Conservation (phyloP, 1,140 invertebrate genomes). For the Macrocentrus cingulum region DNA sequence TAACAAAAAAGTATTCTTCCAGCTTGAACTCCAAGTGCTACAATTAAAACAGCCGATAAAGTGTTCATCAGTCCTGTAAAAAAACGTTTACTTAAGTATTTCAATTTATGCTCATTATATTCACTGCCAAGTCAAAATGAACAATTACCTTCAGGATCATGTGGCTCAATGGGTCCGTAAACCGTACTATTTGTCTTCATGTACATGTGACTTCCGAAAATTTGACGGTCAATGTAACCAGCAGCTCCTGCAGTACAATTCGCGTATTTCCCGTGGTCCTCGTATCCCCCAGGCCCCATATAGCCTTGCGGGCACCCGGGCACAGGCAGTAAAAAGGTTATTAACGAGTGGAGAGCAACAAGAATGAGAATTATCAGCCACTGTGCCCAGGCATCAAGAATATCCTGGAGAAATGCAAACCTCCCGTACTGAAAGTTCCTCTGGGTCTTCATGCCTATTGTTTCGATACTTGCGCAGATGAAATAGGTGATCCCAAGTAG, state of each 20-base stretch:
- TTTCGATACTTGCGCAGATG: conserved; percentile 68
- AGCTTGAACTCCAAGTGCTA: conserved; percentile 82
- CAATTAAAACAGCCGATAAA: conserved; percentile 75
- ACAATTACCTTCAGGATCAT: conserved; percentile 83
- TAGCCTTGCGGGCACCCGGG: conserved; percentile 78
- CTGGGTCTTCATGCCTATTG: conserved; percentile 62
- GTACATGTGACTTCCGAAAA: conserved; percentile 71
- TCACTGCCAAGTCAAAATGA: conserved; percentile 5
- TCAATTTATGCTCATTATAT: background rate
- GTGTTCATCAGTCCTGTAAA: conserved; percentile 56
- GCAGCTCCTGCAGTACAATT: conserved; percentile 87
- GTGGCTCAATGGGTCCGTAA: conserved; percentile 68
- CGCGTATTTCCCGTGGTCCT: conserved; percentile 62
- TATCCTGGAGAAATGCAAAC: conserved; percentile 66
- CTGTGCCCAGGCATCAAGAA: conserved; percentile 67
- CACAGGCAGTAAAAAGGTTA: conserved; percentile 66
- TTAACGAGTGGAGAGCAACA: conserved; percentile 60
- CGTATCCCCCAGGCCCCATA: conserved; percentile 79
- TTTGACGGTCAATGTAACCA: conserved; percentile 74
- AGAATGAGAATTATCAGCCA: conserved; percentile 66
- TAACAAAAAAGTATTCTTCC: conserved; percentile 75
- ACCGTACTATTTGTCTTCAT: conserved; percentile 68
- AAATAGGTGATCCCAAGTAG: conserved; percentile 81
- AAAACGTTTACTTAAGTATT: conserved; percentile 12
- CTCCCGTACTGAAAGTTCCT: conserved; percentile 61